Conservation (phyloP, 1,140 invertebrate genomes). For the Drosophila mayri region DNA sequence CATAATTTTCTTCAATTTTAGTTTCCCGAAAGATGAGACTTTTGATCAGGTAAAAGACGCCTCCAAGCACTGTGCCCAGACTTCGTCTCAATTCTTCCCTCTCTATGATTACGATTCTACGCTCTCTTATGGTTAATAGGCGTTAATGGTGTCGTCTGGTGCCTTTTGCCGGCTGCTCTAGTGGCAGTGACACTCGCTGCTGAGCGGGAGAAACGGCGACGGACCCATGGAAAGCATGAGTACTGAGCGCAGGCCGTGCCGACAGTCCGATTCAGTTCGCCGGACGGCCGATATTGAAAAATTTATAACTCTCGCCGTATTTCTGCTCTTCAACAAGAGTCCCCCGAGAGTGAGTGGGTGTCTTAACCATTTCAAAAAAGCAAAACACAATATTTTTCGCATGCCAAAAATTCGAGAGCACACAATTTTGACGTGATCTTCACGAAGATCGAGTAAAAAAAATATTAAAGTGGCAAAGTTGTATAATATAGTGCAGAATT, state of each 20-base stretch:
- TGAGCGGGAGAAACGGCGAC: slow-evolving; percentile 35
- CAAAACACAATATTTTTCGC: slow-evolving; percentile 38
- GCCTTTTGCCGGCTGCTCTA: slow-evolving; percentile 52
- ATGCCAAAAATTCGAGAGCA: slow-evolving; percentile 65
- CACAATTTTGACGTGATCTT: slow-evolving; percentile 66
- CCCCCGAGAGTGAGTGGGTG: slow-evolving; percentile 42
- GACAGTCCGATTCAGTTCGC: slow-evolving; percentile 62
- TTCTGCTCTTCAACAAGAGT: slow-evolving; percentile 29
- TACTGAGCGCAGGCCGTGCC: slow-evolving; percentile 20
- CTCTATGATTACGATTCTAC: slow-evolving; percentile 2
- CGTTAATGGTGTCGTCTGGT: slow-evolving; percentile 18
- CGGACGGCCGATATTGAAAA: slow-evolving; percentile 62
- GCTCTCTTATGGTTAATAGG: slow-evolving; percentile 14
- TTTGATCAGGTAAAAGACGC: neutral
- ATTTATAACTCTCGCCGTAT: slow-evolving; percentile 43
- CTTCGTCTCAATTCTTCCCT: neutral
- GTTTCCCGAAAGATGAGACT: neutral
- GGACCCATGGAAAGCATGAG: slow-evolving; percentile 22
- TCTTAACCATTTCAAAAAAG: slow-evolving; percentile 44
- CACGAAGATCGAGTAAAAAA: slow-evolving; percentile 51
- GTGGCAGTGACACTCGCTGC: slow-evolving; percentile 74
- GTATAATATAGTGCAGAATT: slow-evolving; percentile 57
- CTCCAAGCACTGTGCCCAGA: slow-evolving; percentile 6
- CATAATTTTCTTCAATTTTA: too few species aligned
- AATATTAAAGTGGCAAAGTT: slow-evolving; percentile 46